Conservation (phyloP, 2,888 invertebrate genomes). For the Rambutsinella grinnellia region DNA sequence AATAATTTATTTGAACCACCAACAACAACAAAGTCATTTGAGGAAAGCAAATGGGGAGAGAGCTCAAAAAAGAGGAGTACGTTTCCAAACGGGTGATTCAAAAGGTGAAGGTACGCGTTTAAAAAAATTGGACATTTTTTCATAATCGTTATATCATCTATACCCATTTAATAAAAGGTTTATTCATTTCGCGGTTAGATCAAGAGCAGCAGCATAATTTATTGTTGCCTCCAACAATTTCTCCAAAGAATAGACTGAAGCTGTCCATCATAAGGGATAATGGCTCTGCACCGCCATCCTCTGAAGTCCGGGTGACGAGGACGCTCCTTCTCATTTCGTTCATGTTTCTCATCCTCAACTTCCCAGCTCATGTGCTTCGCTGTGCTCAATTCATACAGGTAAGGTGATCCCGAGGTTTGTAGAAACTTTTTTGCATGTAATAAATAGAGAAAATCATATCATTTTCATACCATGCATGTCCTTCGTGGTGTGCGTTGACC, state of each 20-base stretch:
- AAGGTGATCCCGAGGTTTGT: too few species aligned
- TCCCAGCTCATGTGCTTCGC: constrained; percentile 82
- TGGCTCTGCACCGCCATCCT: constrained; percentile 7
- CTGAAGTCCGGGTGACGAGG: constrained; percentile 74
- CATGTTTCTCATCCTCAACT: constrained; percentile 82
- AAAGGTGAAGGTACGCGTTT: background rate
- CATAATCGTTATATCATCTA: too few species aligned
- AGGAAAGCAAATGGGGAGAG: background rate
- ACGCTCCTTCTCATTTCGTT: constrained; percentile 87
- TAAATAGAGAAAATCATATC: too few species aligned
- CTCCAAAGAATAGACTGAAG: background rate
- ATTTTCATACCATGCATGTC: too few species aligned
- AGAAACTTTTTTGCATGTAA: too few species aligned
- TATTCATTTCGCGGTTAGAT: too few species aligned
- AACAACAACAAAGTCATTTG: too few species aligned
- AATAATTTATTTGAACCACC: background rate
- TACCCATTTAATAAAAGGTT: too few species aligned
- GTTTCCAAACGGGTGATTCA: background rate
- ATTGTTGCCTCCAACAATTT: background rate
- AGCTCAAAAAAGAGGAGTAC: background rate
- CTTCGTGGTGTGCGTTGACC: too few species aligned
- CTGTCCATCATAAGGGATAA: background rate
- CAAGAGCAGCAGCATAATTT: background rate
- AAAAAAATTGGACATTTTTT: too few species aligned
- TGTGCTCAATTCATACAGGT: constrained; percentile 77